Base-by-base conservation (phyloP, 2,888 invertebrate species). In the Drosophila austrosaltans region DNA sequence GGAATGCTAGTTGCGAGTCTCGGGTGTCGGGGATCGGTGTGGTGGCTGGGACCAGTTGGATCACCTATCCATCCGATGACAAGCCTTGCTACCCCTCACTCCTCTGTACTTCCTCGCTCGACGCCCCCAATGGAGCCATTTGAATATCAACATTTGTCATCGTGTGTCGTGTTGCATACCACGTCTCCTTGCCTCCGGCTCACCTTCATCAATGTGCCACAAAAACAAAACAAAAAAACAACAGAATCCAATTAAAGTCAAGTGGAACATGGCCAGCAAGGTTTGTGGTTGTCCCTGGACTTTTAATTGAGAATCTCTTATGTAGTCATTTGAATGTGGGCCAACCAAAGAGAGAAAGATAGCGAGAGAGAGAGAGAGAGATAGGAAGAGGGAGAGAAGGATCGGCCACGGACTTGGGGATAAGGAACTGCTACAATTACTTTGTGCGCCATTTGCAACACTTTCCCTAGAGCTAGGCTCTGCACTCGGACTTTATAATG, bases 131-230 rank as follows among this genome's bases (percentile, higher is more conserved):
- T 72, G 73, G 77, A 84, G 87, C 79, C 82, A 89, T 85, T 85
- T 85, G 85, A 85, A 89, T 85, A 85, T 89, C 85, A 84, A 89
- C 85, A 85, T 85, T 85, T 86, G 85, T 89, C 85, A 88, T 85
- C 85, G 84, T 86, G 84, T 88, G 89, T 86, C 89, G 84, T 88
- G 84, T 72, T 62, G 83, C 87, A 88, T 86, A 79, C 83, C 86
- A 76, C 77, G 69, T 25, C 70, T 66, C 71, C 78, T 85, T 74
- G 68, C 74, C 76, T 60, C 60, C 5, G 16, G 28, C 65, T 36
- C 48, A 25, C 22, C 73, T 62, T 62, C 53, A 70, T 87, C 36
- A 84, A 82, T 80, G 86, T 85, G 83, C 71, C 83, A 30, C 30
- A 30, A 30, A 5, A 30, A 30, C 30, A 79, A 88, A 88, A 20